Base-by-base conservation (phyloP, 2,888 invertebrate species). In the Phorcus lineatus region DNA sequence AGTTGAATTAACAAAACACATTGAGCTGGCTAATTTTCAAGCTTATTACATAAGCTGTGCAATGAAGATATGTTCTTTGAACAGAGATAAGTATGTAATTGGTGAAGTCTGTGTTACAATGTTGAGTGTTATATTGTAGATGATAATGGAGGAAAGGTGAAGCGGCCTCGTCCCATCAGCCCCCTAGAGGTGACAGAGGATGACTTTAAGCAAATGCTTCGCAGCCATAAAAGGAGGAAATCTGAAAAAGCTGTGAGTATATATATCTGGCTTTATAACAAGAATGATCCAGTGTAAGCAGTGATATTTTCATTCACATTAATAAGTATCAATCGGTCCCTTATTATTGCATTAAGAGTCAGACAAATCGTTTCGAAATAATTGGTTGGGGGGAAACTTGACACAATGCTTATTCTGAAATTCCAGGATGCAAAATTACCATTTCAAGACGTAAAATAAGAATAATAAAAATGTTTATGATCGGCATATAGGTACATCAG, bases 111-210 rank as follows among this genome's bases (percentile, higher is more conserved):
- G 1, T 53, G 24, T 74, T 0, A 9, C 17, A 19, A n/a, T n/a
- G 28, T 52, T 55, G 36, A 28, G 7, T 24, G 28, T 0, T 77
- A 9, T 78, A 24, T 66, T 47, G 7, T 24, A 78, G 75, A 75
- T 28, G 67, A 67, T 22, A 75, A 19, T 52, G 24, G 22, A 17
- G 28, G 28, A 7, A 78, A 80, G 28, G 24, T 80, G 24, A 90
- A 89, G 81, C 77, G 88, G 55, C 88, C 84, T 16, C 86, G 91
- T 11, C 87, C 89, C 0, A 87, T 89, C 76, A 90, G 90, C 78
- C 90, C 90, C 2, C 83, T 89, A 17, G 90, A 91, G 75, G 85
- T 91, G 36, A 87, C 89, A 7, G 91, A 90, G 57, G 91, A 91
- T 22, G 86, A 88, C 47, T 90, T 89, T 82, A 82, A 83, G 53